These are phyloP conservation scores for Pavo muticus DNA, from an alignment of 2,113 vertebrate species.

Conservation along the genomic window DNA sequence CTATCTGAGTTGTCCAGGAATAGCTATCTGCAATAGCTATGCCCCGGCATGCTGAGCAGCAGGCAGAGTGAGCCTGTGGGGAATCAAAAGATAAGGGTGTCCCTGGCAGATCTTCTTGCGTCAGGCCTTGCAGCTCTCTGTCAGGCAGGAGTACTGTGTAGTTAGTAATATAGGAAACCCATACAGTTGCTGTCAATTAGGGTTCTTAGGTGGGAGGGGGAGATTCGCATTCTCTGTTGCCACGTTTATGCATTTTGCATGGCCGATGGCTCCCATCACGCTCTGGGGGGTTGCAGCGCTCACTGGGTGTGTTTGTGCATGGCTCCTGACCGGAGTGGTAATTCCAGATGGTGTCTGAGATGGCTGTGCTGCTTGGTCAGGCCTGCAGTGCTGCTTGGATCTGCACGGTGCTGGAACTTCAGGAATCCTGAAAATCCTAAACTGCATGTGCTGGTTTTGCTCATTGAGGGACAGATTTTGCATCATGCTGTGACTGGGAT, in stretches of 20 bases:
- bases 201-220: neutral
- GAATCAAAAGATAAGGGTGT: neutral
- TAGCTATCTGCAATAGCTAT: neutral
- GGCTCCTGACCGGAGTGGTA: neutral
- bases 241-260: neutral
- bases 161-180: neutral
- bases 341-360: neutral
- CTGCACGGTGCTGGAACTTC: neutral
- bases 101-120: neutral
- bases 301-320: neutral
- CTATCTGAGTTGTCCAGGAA: neutral
- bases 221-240: neutral
- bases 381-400: neutral
- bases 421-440: neutral
- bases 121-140: neutral
- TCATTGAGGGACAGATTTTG: neutral
- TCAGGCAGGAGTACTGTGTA: neutral
- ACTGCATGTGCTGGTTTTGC: neutral
- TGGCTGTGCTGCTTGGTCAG: neutral
- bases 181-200: neutral
- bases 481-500: conserved; percentile 24
- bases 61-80: neutral
- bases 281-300: neutral
- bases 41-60: neutral
- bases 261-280: accelerated